A percentile compares a stretch with the other conserved stretches of the same genome.
These are phyloP conservation scores for Diadema setosum DNA, from an alignment of 35 echinoderm and acorn worm genomes.

Conservation along the genomic window DNA sequence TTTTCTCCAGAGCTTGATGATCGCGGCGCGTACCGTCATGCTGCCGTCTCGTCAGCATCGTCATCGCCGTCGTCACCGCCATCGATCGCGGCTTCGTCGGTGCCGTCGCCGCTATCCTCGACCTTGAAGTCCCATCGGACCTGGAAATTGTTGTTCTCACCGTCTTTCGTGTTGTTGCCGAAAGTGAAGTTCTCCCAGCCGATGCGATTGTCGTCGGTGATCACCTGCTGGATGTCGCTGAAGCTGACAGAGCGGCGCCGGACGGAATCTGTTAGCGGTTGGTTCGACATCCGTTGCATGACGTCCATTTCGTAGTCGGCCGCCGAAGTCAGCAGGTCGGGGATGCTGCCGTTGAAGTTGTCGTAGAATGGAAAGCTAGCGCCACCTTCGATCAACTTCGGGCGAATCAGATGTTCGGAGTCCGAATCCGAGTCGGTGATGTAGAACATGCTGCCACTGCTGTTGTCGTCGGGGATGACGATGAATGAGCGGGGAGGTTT, in stretches of 20 bases:
- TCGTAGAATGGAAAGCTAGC: not conserved
- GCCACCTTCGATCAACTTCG: conserved; percentile 1
- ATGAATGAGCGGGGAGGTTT: not conserved
- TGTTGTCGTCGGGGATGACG: not conserved
- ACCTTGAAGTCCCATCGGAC: conserved; percentile 10
- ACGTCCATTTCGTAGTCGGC: conserved; percentile 14
- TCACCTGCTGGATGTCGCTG: conserved; percentile 3
- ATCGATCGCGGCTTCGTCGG: not conserved
- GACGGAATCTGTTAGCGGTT: not conserved
- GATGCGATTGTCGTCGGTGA: not conserved
- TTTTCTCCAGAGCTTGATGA: not conserved
- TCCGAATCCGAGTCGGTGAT: conserved; percentile 3
- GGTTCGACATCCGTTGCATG: not conserved
- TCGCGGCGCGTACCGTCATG: conserved; percentile 20
- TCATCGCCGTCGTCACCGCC: not conserved
- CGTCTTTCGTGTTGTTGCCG: not conserved
- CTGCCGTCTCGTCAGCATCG: not conserved
- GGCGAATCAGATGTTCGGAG: not conserved
- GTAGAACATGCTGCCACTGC: not conserved
- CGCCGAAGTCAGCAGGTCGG: not conserved
- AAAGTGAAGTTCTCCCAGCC: not conserved
- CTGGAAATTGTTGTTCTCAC: not conserved
- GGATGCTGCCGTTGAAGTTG: not conserved
- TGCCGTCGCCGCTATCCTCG: not conserved
- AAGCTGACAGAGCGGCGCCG: not conserved